These are phyloP conservation scores for Pantala flavescens DNA, from an alignment of 1,140 invertebrate genomes.

Conservation along the genomic window DNA sequence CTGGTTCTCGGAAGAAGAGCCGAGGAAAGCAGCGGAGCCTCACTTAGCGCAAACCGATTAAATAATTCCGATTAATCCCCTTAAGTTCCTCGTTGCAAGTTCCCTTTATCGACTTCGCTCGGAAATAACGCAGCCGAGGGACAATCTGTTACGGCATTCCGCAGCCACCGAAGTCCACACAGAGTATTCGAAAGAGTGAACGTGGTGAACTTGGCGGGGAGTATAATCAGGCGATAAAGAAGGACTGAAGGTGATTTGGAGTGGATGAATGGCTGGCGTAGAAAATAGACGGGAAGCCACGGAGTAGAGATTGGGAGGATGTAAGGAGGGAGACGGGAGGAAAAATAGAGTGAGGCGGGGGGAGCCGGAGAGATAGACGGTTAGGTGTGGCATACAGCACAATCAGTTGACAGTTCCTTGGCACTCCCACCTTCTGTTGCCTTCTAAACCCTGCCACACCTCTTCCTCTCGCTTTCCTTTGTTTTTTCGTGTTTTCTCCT, in stretches of 20 bases:
- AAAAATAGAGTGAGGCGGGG: background rate
- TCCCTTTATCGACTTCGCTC: too few relatives aligned
- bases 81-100: too few relatives aligned
- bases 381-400: slow-evolving; percentile 7
- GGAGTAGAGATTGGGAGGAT: background rate
- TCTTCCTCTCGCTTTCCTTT: background rate
- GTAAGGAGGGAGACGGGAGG: background rate
- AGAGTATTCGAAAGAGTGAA: too few relatives aligned
- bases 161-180: too few relatives aligned
- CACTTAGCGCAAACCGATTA: too few relatives aligned
- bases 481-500: background rate
- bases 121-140: too few relatives aligned
- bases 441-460: background rate
- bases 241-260: background rate
- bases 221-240: too few relatives aligned
- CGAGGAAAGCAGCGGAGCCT: too few relatives aligned
- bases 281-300: background rate
- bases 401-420: slow-evolving; percentile 1
- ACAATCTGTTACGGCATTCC: too few relatives aligned
- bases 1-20: too few relatives aligned
- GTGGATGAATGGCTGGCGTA: background rate
- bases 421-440: slow-evolving; percentile 6
- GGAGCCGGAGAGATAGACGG: background rate
- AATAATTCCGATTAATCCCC: too few relatives aligned
- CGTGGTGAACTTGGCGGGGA: too few relatives aligned